A percentile compares a stretch with the other conserved stretches of the same genome.
phyloP scores from a whole-genome alignment of 1,140 invertebrate species.

The Eueides isabella region DNA sequence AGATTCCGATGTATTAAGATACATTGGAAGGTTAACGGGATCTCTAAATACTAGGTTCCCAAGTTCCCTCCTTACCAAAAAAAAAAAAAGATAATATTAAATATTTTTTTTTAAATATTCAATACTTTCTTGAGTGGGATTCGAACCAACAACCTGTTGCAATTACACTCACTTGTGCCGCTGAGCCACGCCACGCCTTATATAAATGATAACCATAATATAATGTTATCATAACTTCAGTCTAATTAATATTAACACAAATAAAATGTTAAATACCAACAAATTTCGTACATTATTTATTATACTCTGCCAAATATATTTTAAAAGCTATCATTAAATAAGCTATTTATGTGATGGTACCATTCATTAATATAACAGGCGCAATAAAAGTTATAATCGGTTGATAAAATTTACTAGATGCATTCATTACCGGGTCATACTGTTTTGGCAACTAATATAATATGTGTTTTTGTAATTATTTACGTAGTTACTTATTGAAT shows the following conservation, averaged over 20 bases:
- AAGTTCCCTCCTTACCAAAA: too few species aligned
- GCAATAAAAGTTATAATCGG: slow-evolving; percentile 27
- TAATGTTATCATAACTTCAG: neutral
- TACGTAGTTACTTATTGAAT: neutral
- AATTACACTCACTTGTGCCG: too few species aligned
- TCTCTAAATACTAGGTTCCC: too few species aligned
- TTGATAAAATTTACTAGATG: slow-evolving; percentile 19
- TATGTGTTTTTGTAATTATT: slow-evolving; percentile 1
- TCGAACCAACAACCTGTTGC: too few species aligned
- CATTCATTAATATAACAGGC: slow-evolving; percentile 18
- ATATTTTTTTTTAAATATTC: too few species aligned
- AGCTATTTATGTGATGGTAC: slow-evolving; percentile 19
- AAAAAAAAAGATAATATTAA: too few species aligned
- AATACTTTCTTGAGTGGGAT: too few species aligned
- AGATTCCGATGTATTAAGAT: too few species aligned
- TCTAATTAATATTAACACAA: slow-evolving; percentile 8
- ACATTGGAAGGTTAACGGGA: too few species aligned
- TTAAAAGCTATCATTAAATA: slow-evolving; percentile 15
- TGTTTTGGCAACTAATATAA: slow-evolving; percentile 17
- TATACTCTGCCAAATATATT: slow-evolving; percentile 15
- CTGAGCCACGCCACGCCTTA: too few species aligned
- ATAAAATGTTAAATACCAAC: slow-evolving; percentile 10
- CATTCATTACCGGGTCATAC: slow-evolving; percentile 10
- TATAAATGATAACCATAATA: neutral
- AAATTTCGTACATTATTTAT: slow-evolving; percentile 6